Evolutionary conservation across 2,797 vertebrate species (phyloP), one percentile per base, ranked within the genome.

Genomic region (Schizothorax lantsangensis): DNA sequence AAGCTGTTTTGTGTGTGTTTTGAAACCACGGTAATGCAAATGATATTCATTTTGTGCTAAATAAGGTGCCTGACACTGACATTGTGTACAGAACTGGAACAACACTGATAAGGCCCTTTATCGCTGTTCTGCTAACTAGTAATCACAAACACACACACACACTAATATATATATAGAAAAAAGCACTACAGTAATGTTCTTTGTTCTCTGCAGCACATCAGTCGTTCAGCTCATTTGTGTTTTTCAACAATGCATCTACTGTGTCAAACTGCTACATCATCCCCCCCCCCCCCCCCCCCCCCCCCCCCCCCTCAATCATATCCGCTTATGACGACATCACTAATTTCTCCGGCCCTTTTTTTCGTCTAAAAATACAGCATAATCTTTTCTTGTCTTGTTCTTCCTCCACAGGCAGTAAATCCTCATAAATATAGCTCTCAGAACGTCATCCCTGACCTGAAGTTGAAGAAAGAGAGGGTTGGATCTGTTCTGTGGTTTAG

Each of bases 91-190:
- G 90, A 89, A 86, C 33, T 89, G 90, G 71, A 80, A 86, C 83
- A 64, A 86, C 74, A 91, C 90, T 71, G 93, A 94, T 94, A 95
- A 92, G 90, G 36, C 69, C 74, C 86, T 88, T 93, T 92, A 92
- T 93, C 93, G 49, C 43, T 89, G 80, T 23, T 21, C 86, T 79
- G 81, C 88, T 86, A 87, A 90, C 84, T 36, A 30, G 6, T 68
- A 36, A 7, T 68, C 64, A 86, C 84, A 88, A 59, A 84, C 85
- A 47, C 83, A 86, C 64, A 86, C 64, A 30, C 21, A 57, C 52
- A 79, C 80, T 86, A 90, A 91, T 71, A 85, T 71, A 85, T 79
- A 66, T 10, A 33, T 23, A 64, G 38, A 43, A 30, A 74, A 72
- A 84, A 79, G 87, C 82, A 88, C 74, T 92, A 89, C 89, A 83